These are phyloP conservation scores for Panulirus ornatus DNA, from an alignment of 1,140 invertebrate genomes.

Conservation along the genomic window DNA sequence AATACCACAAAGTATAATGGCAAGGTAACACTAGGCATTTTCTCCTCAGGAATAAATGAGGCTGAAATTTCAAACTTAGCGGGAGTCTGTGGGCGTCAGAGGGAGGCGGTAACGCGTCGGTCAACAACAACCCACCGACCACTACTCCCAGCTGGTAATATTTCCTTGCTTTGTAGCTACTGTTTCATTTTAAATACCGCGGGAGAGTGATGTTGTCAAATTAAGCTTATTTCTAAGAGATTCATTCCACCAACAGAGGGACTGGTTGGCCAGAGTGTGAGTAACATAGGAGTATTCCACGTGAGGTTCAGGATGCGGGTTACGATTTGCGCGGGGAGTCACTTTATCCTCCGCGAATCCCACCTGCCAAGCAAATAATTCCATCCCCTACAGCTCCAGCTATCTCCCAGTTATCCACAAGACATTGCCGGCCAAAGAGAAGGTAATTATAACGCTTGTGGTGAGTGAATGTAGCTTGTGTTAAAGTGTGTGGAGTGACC, in stretches of 20 bases:
- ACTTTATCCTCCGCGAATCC: background rate
- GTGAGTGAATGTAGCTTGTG: background rate
- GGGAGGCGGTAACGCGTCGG: background rate
- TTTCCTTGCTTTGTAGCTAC: too few relatives aligned
- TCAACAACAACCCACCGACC: constrained; percentile 15
- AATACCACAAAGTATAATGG: too few relatives aligned
- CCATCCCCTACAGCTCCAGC: too few relatives aligned
- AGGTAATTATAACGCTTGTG: background rate
- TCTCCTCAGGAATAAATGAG: too few relatives aligned
- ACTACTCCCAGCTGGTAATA: background rate
- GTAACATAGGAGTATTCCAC: too few relatives aligned
- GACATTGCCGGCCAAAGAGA: background rate
- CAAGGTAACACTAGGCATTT: too few relatives aligned
- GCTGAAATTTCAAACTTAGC: background rate
- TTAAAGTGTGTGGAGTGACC: constrained; percentile 1
- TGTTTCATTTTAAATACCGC: too few relatives aligned
- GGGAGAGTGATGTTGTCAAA: too few relatives aligned
- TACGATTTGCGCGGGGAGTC: background rate
- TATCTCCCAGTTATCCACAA: too few relatives aligned
- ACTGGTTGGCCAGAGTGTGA: too few relatives aligned
- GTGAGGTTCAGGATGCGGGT: too few relatives aligned
- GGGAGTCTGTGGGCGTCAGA: background rate
- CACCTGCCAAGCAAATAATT: background rate
- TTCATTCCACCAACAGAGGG: too few relatives aligned
- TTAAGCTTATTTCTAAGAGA: background rate